Conservation (phyloP, 2,888 invertebrate species). For the Desoria tigrina region DNA sequence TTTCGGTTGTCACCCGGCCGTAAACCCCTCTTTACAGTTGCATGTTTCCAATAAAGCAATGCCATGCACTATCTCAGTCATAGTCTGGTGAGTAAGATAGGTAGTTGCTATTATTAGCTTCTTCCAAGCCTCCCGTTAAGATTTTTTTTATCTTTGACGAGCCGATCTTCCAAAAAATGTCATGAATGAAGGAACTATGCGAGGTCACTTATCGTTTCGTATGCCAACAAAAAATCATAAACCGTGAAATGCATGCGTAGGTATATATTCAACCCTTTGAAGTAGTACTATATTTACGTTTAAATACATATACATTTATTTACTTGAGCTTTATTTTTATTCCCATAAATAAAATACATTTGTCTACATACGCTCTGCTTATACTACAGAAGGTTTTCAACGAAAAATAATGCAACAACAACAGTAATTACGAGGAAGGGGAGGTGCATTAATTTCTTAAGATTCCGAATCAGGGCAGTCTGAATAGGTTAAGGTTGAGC, state of each 20-base stretch:
- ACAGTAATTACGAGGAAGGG: too few relatives aligned
- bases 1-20: neutral
- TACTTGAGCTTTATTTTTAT: constrained; percentile 2
- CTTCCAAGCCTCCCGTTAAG: too few relatives aligned
- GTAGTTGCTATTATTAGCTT: too few relatives aligned
- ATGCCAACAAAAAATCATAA: constrained; percentile 4
- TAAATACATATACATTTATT: neutral
- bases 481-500: constrained; percentile 8
- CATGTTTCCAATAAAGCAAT: neutral
- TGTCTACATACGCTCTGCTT: neutral
- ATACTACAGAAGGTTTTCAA: too few relatives aligned
- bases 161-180: too few relatives aligned
- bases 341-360: constrained; percentile 4
- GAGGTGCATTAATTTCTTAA: neutral
- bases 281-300: too few relatives aligned
- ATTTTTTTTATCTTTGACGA: too few relatives aligned
- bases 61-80: too few relatives aligned
- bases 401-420: too few relatives aligned
- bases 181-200: neutral
- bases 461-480: neutral
- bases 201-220: constrained; percentile 7
- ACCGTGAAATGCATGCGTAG: too few relatives aligned
- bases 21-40: neutral
- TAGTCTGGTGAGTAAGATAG: too few relatives aligned
- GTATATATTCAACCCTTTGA: too few relatives aligned